A percentile compares a stretch with the other conserved stretches of the same genome.
phyloP scores from a whole-genome alignment of 2,888 invertebrate genomes.

The Diarsia mendica region DNA sequence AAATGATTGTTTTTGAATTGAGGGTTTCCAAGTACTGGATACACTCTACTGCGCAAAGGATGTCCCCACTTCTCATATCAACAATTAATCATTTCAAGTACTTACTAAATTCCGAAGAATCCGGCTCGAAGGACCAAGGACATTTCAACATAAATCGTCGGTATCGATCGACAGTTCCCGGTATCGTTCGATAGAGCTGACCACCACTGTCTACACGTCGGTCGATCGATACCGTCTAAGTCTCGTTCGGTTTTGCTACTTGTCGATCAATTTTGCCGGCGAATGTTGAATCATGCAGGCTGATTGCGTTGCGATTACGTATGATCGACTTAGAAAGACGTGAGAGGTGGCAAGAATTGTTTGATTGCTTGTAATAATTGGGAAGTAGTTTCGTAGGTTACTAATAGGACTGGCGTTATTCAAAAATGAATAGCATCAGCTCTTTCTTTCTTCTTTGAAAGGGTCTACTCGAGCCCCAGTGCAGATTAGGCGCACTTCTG shows the following conservation, averaged over 20 bases:
- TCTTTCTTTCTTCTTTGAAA: background rate
- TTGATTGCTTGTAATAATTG: slow-evolving; percentile 6
- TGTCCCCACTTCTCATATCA: background rate
- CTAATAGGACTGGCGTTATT: background rate
- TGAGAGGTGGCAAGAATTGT: slow-evolving; percentile 6
- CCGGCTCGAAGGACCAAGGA: slow-evolving; percentile 23
- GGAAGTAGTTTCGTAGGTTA: background rate
- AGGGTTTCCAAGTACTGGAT: background rate
- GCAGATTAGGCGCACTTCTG: no score
- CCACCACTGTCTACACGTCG: slow-evolving; percentile 10
- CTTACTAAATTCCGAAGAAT: slow-evolving; percentile 7
- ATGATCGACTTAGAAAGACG: background rate
- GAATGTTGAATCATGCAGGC: slow-evolving; percentile 22
- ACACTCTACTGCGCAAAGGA: background rate
- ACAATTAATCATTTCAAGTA: background rate
- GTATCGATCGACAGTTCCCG: slow-evolving; percentile 20
- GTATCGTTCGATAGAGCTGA: slow-evolving; percentile 24
- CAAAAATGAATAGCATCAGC: background rate
- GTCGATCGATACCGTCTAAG: slow-evolving; percentile 19
- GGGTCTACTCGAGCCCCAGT: no score
- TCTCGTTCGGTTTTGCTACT: background rate
- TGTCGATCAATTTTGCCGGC: slow-evolving; percentile 6
- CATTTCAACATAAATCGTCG: slow-evolving; percentile 11
- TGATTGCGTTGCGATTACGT: slow-evolving; percentile 42
- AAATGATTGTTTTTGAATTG: background rate